Evolutionary conservation across 2,113 vertebrate genomes (phyloP), one percentile per base, ranked within the genome.

Genomic region (Tragelaphus strepsiceros): DNA sequence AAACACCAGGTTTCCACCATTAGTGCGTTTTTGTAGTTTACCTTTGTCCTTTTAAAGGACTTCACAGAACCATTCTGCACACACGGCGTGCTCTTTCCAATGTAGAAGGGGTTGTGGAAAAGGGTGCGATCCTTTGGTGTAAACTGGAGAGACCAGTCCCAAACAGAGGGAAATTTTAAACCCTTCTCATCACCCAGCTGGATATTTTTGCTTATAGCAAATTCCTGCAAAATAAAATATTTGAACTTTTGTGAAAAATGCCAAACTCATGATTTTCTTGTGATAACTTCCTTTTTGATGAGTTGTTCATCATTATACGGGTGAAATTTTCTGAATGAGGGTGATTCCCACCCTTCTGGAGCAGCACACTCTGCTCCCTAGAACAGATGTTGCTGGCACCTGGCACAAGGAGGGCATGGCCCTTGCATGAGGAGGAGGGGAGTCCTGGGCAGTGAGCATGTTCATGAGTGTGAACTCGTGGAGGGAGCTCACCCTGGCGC

Each of bases 71-170:
- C 99, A 0, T 99, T 99, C 35, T 99, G 99, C 28, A 99, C 96
- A 39, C 98, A 98, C 1, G 99, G 99, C 0, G 98, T 96, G 24
- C 99, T 99, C 99, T 99, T 99, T 3, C 99, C 99, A 0, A 99
- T 90, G 17, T 99, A 99, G 98, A 99, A 98, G 6, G 99, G 99
- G 98, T 99, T 99, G 98, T 99, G 99, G 96, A 99, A 99, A 53
- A 99, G 99, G 61, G 99, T 98, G 91, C 99, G 99, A 92, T 99
- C 99, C 98, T 99, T 99, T 13, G 97, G 97, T 5, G 99, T 98
- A 89, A 99, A 99, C 98, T 99, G 99, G 26, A 99, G 99, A 5
- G 99, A 99, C 99, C 99, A 99, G 98, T 99, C 99, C 99, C 99
- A 99, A 46, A 99, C 99, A 3, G 99, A 99, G 15, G 99, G 99